These are phyloP conservation scores for Tragelaphus scriptus DNA, from an alignment of 2,113 vertebrate genomes.

Conservation along the genomic window DNA sequence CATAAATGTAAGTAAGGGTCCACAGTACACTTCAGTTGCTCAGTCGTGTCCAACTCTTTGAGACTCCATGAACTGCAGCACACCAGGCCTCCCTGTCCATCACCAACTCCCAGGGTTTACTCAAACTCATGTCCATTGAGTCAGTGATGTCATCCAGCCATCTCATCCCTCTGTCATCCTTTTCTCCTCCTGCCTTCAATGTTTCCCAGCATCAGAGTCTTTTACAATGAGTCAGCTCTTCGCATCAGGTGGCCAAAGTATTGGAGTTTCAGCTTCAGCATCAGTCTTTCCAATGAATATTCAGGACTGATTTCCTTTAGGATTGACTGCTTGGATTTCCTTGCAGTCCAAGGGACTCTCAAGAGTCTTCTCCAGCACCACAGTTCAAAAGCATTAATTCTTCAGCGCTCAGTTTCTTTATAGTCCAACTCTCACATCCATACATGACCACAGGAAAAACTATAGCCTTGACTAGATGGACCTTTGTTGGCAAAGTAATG, in stretches of 20 bases:
- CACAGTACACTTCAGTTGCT: not conserved
- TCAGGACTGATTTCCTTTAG: not conserved
- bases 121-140: not conserved
- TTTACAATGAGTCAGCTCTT: not conserved
- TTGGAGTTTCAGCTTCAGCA: not conserved
- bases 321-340: not conserved
- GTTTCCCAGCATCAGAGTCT: not conserved
- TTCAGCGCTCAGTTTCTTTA: not conserved
- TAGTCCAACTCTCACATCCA: not conserved
- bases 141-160: not conserved
- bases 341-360: not conserved
- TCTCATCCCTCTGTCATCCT: not conserved
- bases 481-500: not conserved
- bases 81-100: not conserved
- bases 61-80: rapidly evolving
- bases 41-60: not conserved
- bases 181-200: not conserved
- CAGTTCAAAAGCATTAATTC: not conserved
- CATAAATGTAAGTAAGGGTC: not conserved
- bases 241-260: not conserved
- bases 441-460: not conserved
- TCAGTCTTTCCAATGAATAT: not conserved
- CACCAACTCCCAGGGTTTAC: not conserved
- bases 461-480: not conserved
- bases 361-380: not conserved